These are phyloP conservation scores for Polydesmus complanatus DNA, from an alignment of 2,888 invertebrate species.

Conservation along the genomic window DNA sequence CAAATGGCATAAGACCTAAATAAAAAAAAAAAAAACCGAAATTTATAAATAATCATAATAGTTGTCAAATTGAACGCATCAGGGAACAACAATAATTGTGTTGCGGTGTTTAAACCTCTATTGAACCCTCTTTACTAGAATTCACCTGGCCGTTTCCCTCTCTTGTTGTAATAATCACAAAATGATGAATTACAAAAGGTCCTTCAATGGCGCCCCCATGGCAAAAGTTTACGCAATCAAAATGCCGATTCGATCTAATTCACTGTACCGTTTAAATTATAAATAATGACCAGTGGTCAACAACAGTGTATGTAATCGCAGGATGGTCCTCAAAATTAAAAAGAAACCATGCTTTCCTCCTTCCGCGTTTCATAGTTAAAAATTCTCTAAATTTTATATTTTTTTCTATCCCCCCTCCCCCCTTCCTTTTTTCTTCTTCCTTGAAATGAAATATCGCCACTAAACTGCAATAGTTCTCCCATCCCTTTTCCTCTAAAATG, in stretches of 20 bases:
- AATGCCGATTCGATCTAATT: background rate
- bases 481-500: background rate
- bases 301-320: background rate
- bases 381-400: background rate
- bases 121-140: too few relatives aligned
- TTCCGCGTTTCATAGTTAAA: background rate
- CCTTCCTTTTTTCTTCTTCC: background rate
- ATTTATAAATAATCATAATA: too few relatives aligned
- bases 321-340: background rate
- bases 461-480: background rate
- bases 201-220: too few relatives aligned
- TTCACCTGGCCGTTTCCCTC: too few relatives aligned
- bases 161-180: too few relatives aligned
- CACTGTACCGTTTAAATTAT: background rate
- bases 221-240: background rate
- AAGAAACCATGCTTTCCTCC: background rate
- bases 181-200: too few relatives aligned
- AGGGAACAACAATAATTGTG: too few relatives aligned
- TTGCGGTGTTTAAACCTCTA: too few relatives aligned
- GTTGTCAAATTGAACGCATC: too few relatives aligned
- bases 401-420: background rate
- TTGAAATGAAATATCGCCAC: background rate
- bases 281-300: conserved; percentile 4
- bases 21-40: too few relatives aligned
- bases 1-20: too few relatives aligned